Conservation (phyloP, 2,113 vertebrate species). For the Lathamus discolor region DNA sequence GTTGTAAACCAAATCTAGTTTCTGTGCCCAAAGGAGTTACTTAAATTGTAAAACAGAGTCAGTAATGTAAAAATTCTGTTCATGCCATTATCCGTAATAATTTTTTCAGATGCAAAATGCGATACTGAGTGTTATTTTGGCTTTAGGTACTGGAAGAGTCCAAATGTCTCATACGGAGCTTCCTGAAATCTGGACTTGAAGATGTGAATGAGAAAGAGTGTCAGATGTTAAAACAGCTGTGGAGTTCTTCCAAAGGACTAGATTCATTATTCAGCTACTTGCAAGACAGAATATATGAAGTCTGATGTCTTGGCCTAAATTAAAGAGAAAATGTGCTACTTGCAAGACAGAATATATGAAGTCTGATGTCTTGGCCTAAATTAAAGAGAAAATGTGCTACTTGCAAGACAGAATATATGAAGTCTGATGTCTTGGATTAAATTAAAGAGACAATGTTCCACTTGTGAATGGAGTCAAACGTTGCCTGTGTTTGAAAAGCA, state of each 20-base stretch:
- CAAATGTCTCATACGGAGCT: conserved; percentile 91
- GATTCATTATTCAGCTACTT: conserved; percentile 94
- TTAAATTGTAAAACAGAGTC: not conserved
- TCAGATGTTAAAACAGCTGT: conserved; percentile 94
- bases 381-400: too few species aligned
- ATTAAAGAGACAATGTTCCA: not conserved
- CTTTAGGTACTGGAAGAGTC: conserved; percentile 93
- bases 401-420: too few species aligned
- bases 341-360: too few species aligned
- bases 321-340: not conserved
- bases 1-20: not conserved
- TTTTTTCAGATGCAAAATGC: not conserved
- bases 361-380: too few species aligned
- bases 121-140: not conserved
- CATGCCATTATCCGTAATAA: accelerated
- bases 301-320: conserved; percentile 70
- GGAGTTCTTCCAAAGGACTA: conserved; percentile 96
- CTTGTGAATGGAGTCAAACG: conserved; percentile 28
- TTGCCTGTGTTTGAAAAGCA: conserved; percentile 33
- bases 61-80: not conserved
- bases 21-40: not conserved
- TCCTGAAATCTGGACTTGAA: conserved; percentile 89
- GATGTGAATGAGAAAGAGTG: conserved; percentile 96
- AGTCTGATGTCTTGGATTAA: too few species aligned
- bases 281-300: conserved; percentile 91